Conservation (phyloP, 2,888 invertebrate genomes). For the Embidobia sp. region DNA sequence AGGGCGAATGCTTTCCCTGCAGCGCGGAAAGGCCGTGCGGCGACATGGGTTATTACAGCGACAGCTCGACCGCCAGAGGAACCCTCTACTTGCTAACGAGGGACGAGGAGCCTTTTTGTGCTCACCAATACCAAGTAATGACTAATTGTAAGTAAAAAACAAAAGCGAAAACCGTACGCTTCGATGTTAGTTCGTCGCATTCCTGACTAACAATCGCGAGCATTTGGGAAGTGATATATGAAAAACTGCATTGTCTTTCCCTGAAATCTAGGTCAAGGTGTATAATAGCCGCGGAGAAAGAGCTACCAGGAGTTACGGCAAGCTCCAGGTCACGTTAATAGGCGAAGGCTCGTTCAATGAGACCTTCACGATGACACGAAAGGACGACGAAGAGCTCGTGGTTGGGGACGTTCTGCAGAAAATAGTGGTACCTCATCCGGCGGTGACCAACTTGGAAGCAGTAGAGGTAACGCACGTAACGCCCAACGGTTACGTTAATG, state of each 20-base stretch:
- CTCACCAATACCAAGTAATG: conserved; percentile 93
- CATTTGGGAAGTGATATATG: conserved; percentile 26
- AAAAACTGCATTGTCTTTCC: conserved; percentile 39
- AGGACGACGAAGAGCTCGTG: conserved; percentile 89
- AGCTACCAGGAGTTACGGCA: conserved; percentile 89
- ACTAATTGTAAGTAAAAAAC: too few species aligned
- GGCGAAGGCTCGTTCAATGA: conserved; percentile 92
- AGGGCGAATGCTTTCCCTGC: conserved; percentile 90
- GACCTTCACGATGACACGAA: conserved; percentile 93
- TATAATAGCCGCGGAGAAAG: conserved; percentile 87
- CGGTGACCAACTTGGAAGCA: conserved; percentile 85
- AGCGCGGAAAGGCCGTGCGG: conserved; percentile 86
- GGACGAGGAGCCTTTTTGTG: conserved; percentile 96
- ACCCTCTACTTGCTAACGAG: conserved; percentile 94
- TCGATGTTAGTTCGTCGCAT: too few species aligned
- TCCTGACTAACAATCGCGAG: not conserved
- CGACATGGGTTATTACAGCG: conserved; percentile 97
- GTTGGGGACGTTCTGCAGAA: conserved; percentile 89
- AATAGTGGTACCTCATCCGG: conserved; percentile 94
- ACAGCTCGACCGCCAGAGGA: conserved; percentile 91
- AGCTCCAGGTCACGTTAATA: conserved; percentile 88
- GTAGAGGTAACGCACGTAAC: conserved; percentile 75
- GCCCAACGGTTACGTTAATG: conserved; percentile 10
- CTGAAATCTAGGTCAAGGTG: conserved; percentile 86
- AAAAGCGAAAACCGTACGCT: too few species aligned